phyloP scores from a whole-genome alignment of 2,113 vertebrate genomes.

The Crypturellus undulatus region DNA sequence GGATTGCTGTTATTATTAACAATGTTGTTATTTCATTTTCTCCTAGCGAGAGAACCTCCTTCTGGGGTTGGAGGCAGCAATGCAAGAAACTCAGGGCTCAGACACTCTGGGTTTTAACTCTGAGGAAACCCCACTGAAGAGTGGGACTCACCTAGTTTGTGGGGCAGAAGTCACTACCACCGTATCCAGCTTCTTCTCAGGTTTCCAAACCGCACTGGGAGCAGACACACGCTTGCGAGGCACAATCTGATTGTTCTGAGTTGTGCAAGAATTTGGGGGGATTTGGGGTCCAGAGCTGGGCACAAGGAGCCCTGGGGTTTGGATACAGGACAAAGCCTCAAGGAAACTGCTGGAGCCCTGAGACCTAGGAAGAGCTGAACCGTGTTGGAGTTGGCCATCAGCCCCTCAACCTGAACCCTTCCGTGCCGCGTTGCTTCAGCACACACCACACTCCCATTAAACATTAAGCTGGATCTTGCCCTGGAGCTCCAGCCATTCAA shows the following conservation, averaged over 20 bases:
- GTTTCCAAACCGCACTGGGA: not conserved
- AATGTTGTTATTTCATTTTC: not conserved
- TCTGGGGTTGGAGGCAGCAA: not conserved
- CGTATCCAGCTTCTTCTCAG: not conserved
- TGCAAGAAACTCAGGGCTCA: not conserved
- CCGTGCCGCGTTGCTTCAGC: not conserved
- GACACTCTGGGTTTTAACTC: accelerated
- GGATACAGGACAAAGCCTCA: accelerated
- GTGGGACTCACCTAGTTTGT: not conserved
- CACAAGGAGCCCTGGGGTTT: not conserved
- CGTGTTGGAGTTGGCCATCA: not conserved
- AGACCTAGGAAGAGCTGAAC: not conserved
- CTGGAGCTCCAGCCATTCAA: not conserved
- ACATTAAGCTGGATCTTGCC: slow-evolving; percentile 33
- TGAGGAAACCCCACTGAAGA: not conserved
- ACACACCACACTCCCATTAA: not conserved
- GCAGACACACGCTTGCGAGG: not conserved
- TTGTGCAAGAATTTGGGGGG: not conserved
- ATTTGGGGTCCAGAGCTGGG: not conserved
- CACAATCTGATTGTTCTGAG: no score
- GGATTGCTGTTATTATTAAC: not conserved
- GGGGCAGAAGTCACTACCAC: not conserved
- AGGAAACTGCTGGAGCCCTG: not conserved
- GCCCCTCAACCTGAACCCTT: accelerated
- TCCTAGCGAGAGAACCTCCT: slow-evolving; percentile 2